phyloP scores from a whole-genome alignment of 2,113 vertebrate genomes.

The Lepidothrix coronata region DNA sequence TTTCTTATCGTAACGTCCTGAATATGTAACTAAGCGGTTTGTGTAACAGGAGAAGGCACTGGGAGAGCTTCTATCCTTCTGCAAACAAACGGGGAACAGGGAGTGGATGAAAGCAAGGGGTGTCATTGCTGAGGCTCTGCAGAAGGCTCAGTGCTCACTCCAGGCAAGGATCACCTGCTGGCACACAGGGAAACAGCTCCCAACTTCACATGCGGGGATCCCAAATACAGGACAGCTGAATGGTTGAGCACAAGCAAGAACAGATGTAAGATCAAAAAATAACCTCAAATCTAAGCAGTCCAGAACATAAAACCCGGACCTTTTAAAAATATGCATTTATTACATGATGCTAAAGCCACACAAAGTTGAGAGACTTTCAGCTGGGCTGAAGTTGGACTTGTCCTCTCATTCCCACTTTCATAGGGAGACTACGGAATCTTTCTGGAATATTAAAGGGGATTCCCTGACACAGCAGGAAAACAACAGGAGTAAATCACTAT shows the following conservation, averaged over 20 bases:
- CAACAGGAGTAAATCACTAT: neutral
- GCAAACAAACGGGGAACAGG: neutral
- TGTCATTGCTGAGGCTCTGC: neutral
- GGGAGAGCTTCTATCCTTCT: neutral
- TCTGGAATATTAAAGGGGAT: neutral
- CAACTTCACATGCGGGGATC: neutral
- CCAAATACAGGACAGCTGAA: neutral
- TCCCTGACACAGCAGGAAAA: neutral
- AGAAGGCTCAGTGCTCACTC: neutral
- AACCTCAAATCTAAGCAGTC: neutral
- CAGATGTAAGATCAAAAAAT: neutral
- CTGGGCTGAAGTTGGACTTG: neutral
- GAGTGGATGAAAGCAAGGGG: neutral
- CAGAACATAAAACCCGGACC: neutral
- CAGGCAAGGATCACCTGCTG: neutral
- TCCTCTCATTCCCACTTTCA: neutral
- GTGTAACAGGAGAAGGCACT: neutral
- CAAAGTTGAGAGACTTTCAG: neutral
- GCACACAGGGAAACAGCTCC: neutral
- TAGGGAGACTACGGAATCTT: neutral
- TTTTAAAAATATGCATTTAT: neutral
- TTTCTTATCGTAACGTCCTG: neutral
- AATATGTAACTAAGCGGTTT: neutral
- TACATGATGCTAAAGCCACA: neutral
- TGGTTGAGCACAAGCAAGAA: neutral